These are phyloP conservation scores for Troides aeacus DNA, from an alignment of 2,888 invertebrate species.

Conservation along the genomic window DNA sequence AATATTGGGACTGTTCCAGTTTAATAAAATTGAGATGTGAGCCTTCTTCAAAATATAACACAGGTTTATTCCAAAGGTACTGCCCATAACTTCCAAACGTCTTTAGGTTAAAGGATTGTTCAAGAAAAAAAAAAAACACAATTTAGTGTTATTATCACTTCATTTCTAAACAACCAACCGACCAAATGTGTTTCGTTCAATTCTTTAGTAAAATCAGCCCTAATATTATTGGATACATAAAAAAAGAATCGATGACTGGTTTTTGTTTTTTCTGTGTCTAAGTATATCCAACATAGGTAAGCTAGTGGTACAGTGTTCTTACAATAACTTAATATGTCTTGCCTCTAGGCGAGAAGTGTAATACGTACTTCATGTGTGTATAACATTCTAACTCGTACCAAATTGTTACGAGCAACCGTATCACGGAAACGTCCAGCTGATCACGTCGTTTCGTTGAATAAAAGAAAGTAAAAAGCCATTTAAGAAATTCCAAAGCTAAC, in stretches of 20 bases:
- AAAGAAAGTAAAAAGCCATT: neutral
- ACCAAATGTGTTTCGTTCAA: neutral
- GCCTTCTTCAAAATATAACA: constrained; percentile 29
- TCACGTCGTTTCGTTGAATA: no score
- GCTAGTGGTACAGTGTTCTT: no score
- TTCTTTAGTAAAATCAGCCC: neutral
- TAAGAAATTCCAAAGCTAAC: constrained; percentile 9
- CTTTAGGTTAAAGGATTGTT: neutral
- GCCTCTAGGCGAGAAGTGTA: no score
- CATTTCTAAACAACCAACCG: neutral
- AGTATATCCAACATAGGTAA: no score
- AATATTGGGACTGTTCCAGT: constrained; percentile 41
- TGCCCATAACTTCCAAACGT: constrained; percentile 28
- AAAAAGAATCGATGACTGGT: no score
- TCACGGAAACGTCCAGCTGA: no score
- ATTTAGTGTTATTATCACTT: neutral
- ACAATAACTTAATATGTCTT: no score
- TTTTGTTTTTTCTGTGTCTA: no score
- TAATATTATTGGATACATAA: no score
- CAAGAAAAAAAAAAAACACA: neutral
- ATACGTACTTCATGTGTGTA: no score
- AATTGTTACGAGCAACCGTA: no score
- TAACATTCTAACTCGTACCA: no score
- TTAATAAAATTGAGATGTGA: constrained; percentile 42
- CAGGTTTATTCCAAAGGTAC: constrained; percentile 33